Base-by-base conservation (phyloP, 2,113 vertebrate species). In the Megalops atlanticus region DNA sequence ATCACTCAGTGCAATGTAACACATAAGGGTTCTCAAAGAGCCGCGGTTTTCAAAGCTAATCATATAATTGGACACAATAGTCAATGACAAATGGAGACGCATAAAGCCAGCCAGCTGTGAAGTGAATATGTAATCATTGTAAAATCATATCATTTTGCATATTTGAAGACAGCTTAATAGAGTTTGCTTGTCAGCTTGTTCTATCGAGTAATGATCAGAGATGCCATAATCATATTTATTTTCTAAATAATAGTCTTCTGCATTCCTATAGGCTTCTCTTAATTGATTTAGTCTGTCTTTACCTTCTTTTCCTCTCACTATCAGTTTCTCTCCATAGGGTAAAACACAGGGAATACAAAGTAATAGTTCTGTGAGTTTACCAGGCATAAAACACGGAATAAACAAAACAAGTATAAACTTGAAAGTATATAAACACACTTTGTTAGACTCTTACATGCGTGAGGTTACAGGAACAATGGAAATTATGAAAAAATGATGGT, bases 51-150 rank as follows among this genome's bases (percentile, higher is more conserved):
- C 96, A 98, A 98, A 98, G 97, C 96, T 98, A 98, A 98, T 98
- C 98, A 99, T 98, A 99, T 98, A 99, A 99, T 98, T 98, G 97
- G 96, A 97, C 96, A 98, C 97, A 98, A 98, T 99, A 97, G 96
- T 98, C 96, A 97, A 97, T 98, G 97, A 99, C 97, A 99, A 99
- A 99, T 99, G 96, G 97, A 98, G 97, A 98, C 95, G 96, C 97
- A 97, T 94, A 95, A 96, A 99, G 96, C 96, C 97, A 97, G 96
- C 97, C 98, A 99, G 97, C 98, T 99, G 97, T 97, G 96, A 97
- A 97, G 92, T 97, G 97, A 98, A 98, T 98, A 99, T 97, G 96
- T 99, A 99, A 99, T 99, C 97, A 99, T 98, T 98, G 96, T 97
- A 95, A 99, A 99, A 99, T 99, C 97, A 99, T 99, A 99, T 97